Evolutionary conservation across 2,888 invertebrate genomes (phyloP).

Genomic region (Pristionchus fissidentatus): DNA sequence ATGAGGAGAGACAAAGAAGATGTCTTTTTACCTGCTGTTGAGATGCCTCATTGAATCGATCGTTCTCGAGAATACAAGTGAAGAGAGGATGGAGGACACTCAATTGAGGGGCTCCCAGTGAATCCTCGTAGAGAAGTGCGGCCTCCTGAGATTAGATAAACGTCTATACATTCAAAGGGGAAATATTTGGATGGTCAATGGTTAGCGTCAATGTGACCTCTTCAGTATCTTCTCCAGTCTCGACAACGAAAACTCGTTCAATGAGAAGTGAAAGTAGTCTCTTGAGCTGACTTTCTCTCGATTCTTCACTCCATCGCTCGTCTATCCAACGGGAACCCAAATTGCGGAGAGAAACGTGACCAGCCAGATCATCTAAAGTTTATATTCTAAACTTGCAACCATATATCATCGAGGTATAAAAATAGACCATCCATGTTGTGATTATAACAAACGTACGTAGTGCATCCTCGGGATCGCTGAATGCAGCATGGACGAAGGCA

Average conservation of each 20-base stretch:
- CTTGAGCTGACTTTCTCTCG: conserved; percentile 62
- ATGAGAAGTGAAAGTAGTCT: conserved; percentile 64
- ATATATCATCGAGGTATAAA: not conserved
- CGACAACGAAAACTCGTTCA: conserved; percentile 64
- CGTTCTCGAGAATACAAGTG: conserved; percentile 25
- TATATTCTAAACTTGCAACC: not conserved
- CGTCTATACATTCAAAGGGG: not conserved
- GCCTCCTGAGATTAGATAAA: conserved; percentile 46
- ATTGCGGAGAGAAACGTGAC: conserved; percentile 64
- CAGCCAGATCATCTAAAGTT: conserved; percentile 65
- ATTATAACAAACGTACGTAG: not conserved
- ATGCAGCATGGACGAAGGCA: conserved; percentile 45
- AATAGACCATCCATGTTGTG: too few species aligned
- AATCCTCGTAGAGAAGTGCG: conserved; percentile 57
- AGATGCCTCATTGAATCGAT: conserved; percentile 2
- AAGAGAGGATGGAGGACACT: conserved; percentile 62
- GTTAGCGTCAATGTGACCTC: conserved; percentile 40
- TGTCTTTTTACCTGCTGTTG: conserved; percentile 37
- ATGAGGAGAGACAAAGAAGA: not conserved
- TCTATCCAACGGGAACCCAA: conserved; percentile 61
- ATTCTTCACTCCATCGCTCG: conserved; percentile 62
- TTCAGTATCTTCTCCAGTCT: conserved; percentile 63
- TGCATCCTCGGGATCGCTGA: conserved; percentile 48
- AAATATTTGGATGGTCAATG: not conserved
- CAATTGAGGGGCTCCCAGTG: conserved; percentile 61